A percentile compares a stretch with the other conserved stretches of the same genome.
Conservation (phyloP, 2,888 invertebrate species). For the Fragum fragum region DNA sequence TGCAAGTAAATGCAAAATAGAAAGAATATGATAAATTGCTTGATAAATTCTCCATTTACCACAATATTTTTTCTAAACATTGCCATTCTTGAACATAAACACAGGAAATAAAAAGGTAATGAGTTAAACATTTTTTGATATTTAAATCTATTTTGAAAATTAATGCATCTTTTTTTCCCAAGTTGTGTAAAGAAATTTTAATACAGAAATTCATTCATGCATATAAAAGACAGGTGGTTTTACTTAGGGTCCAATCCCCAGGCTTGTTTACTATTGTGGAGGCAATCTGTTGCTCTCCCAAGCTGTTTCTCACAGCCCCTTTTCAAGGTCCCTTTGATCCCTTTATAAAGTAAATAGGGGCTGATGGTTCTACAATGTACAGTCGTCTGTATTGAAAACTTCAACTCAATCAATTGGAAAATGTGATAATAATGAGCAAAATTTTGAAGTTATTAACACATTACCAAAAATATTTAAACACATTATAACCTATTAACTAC, state of each 20-base stretch:
- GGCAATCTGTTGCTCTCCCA: conserved; percentile 61
- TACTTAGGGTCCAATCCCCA: conserved; percentile 35
- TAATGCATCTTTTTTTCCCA: too few species aligned
- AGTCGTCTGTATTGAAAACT: not conserved
- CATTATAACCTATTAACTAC: too few species aligned
- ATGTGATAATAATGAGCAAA: conserved; percentile 10
- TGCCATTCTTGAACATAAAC: too few species aligned
- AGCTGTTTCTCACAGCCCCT: conserved; percentile 56
- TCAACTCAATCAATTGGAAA: conserved; percentile 22
- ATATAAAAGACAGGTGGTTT: conserved; percentile 30
- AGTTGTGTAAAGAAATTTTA: not conserved
- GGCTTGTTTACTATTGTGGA: conserved; percentile 51
- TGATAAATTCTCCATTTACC: conserved; percentile 1
- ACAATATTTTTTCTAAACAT: conserved; percentile 11
- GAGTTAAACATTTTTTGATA: too few species aligned
- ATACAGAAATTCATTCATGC: conserved; percentile 17
- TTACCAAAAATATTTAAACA: conserved; percentile 4
- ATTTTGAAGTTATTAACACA: not conserved
- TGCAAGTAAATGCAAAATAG: too few species aligned
- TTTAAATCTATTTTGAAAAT: too few species aligned
- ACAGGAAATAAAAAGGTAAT: too few species aligned
- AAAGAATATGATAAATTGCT: too few species aligned
- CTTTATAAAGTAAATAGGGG: conserved; percentile 24
- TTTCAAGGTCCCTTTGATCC: conserved; percentile 20
- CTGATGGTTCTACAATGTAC: conserved; percentile 5